Evolutionary conservation across 2,888 invertebrate species (phyloP).

Genomic region (Pterostichus niger): DNA sequence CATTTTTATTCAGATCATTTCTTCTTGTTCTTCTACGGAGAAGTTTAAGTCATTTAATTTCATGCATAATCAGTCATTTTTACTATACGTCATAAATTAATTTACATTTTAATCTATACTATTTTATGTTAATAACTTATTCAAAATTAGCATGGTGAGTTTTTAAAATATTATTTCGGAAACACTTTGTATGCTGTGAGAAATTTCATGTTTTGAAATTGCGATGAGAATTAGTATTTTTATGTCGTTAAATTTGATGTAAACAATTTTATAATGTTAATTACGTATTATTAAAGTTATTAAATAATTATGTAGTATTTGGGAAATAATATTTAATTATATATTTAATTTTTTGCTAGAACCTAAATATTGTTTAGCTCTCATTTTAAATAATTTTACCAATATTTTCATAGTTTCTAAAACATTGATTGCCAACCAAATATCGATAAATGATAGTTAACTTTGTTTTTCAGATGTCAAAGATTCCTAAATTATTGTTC

Average conservation of each 20-base stretch:
- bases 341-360: neutral
- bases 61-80: neutral
- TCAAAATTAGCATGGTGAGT: conserved; percentile 12
- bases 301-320: conserved; percentile 44
- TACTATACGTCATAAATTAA: conserved; percentile 10
- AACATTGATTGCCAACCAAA: no score
- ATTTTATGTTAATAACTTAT: conserved; percentile 32
- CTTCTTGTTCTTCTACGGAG: neutral
- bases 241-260: conserved; percentile 29
- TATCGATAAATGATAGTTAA: no score
- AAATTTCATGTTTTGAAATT: conserved; percentile 42
- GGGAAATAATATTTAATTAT: conserved; percentile 16
- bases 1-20: neutral
- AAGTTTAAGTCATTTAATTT: neutral
- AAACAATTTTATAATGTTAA: conserved; percentile 41
- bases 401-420: no score
- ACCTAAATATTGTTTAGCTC: no score
- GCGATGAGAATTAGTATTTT: conserved; percentile 5
- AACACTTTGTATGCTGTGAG: conserved; percentile 28
- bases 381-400: no score
- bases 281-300: conserved; percentile 10
- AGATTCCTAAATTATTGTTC: no score
- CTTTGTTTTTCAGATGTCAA: no score
- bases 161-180: conserved; percentile 1
- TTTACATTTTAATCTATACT: conserved; percentile 16